Conservation (phyloP, 2,888 invertebrate species). For the Dasypogon diadema region DNA sequence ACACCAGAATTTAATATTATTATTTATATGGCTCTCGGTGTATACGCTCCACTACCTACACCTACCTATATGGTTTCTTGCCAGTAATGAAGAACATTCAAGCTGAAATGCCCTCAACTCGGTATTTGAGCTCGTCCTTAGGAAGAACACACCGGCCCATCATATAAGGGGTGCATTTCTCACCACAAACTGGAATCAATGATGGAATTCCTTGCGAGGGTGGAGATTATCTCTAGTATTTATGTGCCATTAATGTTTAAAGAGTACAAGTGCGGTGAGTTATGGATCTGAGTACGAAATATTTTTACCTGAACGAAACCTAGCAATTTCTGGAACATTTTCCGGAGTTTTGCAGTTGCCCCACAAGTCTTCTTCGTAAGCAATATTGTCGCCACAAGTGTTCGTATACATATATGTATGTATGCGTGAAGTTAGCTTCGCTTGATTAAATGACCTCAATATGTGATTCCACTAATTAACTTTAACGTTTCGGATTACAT, state of each 20-base stretch:
- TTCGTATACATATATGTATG: not conserved
- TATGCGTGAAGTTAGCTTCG: not conserved
- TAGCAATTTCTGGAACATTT: not conserved
- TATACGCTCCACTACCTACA: not conserved
- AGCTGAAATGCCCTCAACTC: not conserved
- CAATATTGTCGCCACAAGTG: not conserved
- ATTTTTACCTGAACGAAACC: slow-evolving; percentile 7
- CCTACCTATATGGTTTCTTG: not conserved
- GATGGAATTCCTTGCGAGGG: slow-evolving; percentile 15
- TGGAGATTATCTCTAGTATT: slow-evolving; percentile 43
- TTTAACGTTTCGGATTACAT: slow-evolving; percentile 38
- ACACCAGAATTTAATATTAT: slow-evolving; percentile 21
- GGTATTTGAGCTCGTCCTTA: not conserved
- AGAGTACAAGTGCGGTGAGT: slow-evolving; percentile 26
- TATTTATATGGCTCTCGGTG: not conserved
- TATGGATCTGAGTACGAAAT: not conserved
- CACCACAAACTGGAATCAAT: slow-evolving; percentile 13
- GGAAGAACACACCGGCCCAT: not conserved
- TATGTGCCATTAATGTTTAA: slow-evolving; percentile 42
- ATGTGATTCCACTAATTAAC: slow-evolving; percentile 46
- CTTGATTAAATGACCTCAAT: slow-evolving; percentile 25
- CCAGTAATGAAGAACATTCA: slow-evolving; percentile 14
- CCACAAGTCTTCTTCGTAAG: slow-evolving; percentile 10
- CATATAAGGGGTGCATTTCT: not conserved
- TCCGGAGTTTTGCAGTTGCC: slow-evolving; percentile 17